Evolutionary conservation across 2,113 vertebrate genomes (phyloP).

Genomic region (Tursiops truncatus): DNA sequence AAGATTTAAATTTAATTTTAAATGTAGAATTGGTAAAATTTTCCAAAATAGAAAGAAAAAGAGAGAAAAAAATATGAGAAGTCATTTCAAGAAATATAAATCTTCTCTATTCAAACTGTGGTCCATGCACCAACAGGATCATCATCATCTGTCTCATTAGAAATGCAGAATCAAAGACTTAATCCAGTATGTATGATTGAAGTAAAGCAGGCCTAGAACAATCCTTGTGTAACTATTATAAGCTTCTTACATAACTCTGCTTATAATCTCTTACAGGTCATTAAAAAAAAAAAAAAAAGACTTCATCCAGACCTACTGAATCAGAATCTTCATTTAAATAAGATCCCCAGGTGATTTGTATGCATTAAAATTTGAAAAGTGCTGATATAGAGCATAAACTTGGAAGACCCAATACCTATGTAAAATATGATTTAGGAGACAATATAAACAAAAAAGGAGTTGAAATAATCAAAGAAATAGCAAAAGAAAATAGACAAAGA

Average conservation of each 20-base stretch:
- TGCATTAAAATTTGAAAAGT: slow-evolving; percentile 30
- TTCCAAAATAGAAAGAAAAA: not conserved
- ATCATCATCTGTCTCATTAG: not conserved
- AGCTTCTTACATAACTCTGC: not conserved
- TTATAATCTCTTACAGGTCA: not conserved
- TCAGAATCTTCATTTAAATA: slow-evolving; percentile 13
- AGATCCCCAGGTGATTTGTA: not conserved
- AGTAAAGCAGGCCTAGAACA: not conserved
- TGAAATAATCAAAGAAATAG: slow-evolving; percentile 62
- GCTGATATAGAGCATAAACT: not conserved
- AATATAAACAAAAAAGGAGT: slow-evolving; percentile 23
- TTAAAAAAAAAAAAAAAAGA: too few species aligned
- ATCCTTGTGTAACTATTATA: not conserved
- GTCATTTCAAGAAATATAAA: not conserved
- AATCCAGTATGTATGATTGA: too few species aligned
- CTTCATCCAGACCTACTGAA: not conserved
- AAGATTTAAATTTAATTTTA: not conserved
- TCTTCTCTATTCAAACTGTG: not conserved
- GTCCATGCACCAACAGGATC: not conserved
- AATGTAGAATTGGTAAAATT: not conserved
- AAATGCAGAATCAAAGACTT: not conserved
- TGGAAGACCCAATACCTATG: not conserved
- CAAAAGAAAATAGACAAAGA: slow-evolving; percentile 41
- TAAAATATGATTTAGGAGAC: not conserved
- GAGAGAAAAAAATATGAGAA: not conserved